A percentile compares a stretch with the other conserved stretches of the same genome.
Evolutionary conservation across 2,797 vertebrate genomes (phyloP).

Genomic region (Crocidura indochinensis): DNA sequence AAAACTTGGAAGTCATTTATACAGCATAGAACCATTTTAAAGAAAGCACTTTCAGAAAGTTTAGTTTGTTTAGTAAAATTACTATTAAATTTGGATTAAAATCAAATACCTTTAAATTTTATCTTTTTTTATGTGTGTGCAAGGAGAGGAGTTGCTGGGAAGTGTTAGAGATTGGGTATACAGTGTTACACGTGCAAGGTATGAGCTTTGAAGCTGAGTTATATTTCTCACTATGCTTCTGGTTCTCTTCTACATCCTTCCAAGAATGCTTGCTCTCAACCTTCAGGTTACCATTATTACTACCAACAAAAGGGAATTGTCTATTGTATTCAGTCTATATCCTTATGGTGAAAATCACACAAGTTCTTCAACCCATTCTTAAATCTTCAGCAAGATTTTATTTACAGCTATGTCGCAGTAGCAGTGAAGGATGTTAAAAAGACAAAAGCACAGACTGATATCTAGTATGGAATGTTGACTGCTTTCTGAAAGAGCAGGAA

Average conservation of each 20-base stretch:
- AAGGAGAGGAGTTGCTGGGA: no score
- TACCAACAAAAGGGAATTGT: not conserved
- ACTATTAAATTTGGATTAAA: not conserved
- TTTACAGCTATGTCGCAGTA: not conserved
- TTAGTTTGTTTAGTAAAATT: not conserved
- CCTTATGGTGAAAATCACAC: not conserved
- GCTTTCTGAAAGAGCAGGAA: not conserved
- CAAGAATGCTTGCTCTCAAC: not conserved
- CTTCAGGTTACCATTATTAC: not conserved
- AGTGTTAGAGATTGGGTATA: no score
- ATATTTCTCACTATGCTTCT: no score
- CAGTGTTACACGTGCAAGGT: no score
- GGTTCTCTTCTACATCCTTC: not conserved
- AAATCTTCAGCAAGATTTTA: not conserved
- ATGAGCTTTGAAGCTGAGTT: no score
- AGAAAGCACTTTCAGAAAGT: not conserved
- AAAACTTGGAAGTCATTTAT: not conserved
- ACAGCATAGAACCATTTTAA: not conserved
- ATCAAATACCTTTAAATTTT: not conserved
- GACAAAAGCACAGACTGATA: not conserved
- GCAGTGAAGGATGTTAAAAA: not conserved
- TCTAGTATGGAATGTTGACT: not conserved
- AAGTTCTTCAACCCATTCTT: not conserved
- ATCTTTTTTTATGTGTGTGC: not conserved
- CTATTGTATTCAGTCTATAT: not conserved